phyloP scores from a whole-genome alignment of 2,797 vertebrate genomes.

The Sebastes iracundus region DNA sequence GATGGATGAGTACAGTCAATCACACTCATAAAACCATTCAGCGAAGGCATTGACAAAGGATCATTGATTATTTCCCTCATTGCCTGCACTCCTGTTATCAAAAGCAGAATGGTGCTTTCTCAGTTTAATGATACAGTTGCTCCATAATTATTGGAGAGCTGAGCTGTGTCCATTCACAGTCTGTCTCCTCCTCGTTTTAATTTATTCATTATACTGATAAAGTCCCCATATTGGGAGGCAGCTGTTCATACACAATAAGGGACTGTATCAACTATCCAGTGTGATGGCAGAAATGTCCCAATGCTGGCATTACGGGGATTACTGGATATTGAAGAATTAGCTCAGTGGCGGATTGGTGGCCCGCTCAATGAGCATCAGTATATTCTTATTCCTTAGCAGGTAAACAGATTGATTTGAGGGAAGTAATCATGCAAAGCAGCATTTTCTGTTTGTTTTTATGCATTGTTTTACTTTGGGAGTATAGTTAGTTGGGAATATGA shows the following conservation, averaged over 20 bases:
- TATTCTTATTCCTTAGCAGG: slow-evolving; percentile 19
- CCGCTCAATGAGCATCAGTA: slow-evolving; percentile 3
- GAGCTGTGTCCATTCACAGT: slow-evolving; percentile 59
- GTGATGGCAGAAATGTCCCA: slow-evolving; percentile 39
- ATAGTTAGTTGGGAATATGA: neutral
- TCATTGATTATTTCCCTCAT: slow-evolving; percentile 53
- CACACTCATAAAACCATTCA: slow-evolving; percentile 33
- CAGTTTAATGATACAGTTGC: slow-evolving; percentile 54
- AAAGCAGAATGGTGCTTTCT: slow-evolving; percentile 35
- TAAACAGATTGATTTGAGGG: slow-evolving; percentile 21
- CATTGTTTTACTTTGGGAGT: neutral
- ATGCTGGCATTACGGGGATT: slow-evolving; percentile 43
- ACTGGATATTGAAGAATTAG: slow-evolving; percentile 34
- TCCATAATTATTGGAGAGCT: slow-evolving; percentile 57
- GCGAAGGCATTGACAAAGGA: slow-evolving; percentile 28
- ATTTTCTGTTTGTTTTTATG: slow-evolving; percentile 5
- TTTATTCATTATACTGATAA: slow-evolving; percentile 59
- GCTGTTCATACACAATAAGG: slow-evolving; percentile 56
- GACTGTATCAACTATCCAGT: slow-evolving; percentile 37
- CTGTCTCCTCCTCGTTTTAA: slow-evolving; percentile 40
- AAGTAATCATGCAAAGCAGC: neutral
- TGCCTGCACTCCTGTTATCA: slow-evolving; percentile 39
- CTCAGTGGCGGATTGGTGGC: slow-evolving; percentile 20
- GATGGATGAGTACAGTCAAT: slow-evolving; percentile 23
- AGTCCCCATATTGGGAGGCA: slow-evolving; percentile 62